Evolutionary conservation across 2,113 vertebrate species (phyloP).

Genomic region (Proterorhinus semilunaris): DNA sequence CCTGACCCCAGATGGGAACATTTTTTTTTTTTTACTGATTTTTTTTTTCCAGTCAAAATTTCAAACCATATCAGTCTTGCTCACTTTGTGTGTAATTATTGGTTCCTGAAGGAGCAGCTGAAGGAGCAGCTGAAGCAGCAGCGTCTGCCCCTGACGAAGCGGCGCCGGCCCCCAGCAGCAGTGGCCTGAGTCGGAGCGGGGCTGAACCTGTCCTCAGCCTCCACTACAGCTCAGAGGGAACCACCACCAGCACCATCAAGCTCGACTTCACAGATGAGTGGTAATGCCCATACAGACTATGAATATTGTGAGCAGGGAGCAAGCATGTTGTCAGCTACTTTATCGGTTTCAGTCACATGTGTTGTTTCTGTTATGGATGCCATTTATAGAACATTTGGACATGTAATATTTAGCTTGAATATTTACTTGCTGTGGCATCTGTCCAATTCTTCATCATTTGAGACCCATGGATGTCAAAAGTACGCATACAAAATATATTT

Average conservation of each 20-base stretch:
- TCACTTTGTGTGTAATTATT: neutral
- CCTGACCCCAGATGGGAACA: neutral
- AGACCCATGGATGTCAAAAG: too few species aligned
- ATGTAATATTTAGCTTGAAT: too few species aligned
- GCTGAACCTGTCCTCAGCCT: constrained; percentile 94
- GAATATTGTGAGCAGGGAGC: neutral
- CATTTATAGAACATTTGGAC: too few species aligned
- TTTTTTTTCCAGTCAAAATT: neutral
- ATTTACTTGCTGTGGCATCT: too few species aligned
- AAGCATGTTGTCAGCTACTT: too few species aligned
- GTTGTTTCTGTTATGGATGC: too few species aligned
- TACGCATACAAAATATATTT: neutral
- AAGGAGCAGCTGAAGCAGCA: constrained; percentile 81
- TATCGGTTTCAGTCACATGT: too few species aligned
- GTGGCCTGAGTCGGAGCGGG: constrained; percentile 70
- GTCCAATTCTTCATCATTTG: too few species aligned
- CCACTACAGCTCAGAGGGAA: constrained; percentile 98
- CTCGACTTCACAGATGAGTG: constrained; percentile 98
- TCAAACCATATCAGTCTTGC: too few species aligned
- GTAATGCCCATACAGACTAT: constrained; percentile 71
- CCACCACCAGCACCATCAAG: constrained; percentile 97
- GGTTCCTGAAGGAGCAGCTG: constrained; percentile 71
- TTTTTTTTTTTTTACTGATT: neutral
- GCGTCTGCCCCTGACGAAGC: constrained; percentile 37
- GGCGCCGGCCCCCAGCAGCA: constrained; percentile 25